phyloP scores from a whole-genome alignment of 2,888 invertebrate genomes.

The Octonoba sinensis region DNA sequence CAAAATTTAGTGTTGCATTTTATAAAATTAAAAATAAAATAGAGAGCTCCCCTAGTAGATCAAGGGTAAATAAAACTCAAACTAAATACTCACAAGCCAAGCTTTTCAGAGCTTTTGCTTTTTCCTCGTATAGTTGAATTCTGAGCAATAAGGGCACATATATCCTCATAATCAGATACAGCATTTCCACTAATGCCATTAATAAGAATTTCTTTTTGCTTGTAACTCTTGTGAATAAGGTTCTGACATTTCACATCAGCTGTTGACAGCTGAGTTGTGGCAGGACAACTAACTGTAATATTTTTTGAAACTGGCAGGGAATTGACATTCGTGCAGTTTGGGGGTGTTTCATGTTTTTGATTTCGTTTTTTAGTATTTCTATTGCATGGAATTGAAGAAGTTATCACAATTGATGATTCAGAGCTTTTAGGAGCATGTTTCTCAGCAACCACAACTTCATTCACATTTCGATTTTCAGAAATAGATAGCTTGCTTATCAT shows the following conservation, averaged over 20 bases:
- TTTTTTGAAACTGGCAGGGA: slow-evolving; percentile 31
- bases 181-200: slow-evolving; percentile 36
- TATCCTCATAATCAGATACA: slow-evolving; percentile 30
- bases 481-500: slow-evolving; percentile 7
- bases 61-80: not conserved
- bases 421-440: slow-evolving; percentile 31
- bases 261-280: slow-evolving; percentile 7
- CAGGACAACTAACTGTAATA: slow-evolving; percentile 8
- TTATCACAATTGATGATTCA: slow-evolving; percentile 29
- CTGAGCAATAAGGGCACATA: slow-evolving; percentile 26
- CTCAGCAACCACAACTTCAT: slow-evolving; percentile 38
- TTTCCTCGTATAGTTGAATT: slow-evolving; percentile 13
- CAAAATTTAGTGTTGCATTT: no score
- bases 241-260: slow-evolving; percentile 39
- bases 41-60: no score
- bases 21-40: no score
- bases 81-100: slow-evolving; percentile 41
- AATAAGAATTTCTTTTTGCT: slow-evolving; percentile 42
- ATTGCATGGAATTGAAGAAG: slow-evolving; percentile 8
- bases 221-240: slow-evolving; percentile 41
- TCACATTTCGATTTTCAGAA: slow-evolving; percentile 11
- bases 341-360: slow-evolving; percentile 39
- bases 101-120: slow-evolving; percentile 41
- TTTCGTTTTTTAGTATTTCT: slow-evolving; percentile 54
- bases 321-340: slow-evolving; percentile 28